A percentile compares a stretch with the other conserved stretches of the same genome.
These are phyloP conservation scores for Odontomyia ornata DNA, from an alignment of 2,888 invertebrate species.

Conservation along the genomic window DNA sequence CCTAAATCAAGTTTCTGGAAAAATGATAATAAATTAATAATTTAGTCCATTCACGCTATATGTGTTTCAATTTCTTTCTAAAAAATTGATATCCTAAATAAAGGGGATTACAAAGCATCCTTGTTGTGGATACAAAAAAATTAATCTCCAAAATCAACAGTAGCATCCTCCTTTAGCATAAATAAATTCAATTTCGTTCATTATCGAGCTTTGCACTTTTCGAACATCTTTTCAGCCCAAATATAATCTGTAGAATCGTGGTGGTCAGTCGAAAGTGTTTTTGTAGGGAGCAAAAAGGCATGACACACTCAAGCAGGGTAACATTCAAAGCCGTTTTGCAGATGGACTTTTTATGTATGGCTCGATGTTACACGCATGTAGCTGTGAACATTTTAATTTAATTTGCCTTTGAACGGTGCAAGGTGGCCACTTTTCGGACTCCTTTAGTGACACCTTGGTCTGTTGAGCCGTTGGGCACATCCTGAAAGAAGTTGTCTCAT, in stretches of 20 bases:
- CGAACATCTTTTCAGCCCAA: not conserved
- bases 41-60: too few species aligned
- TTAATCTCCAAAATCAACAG: not conserved
- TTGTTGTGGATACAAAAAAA: too few species aligned
- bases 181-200: not conserved
- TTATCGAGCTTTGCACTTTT: not conserved
- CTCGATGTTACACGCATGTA: constrained; percentile 47
- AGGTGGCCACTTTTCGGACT: constrained; percentile 29
- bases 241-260: not conserved
- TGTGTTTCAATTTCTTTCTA: too few species aligned
- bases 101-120: too few species aligned
- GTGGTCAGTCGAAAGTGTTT: constrained; percentile 10
- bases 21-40: too few species aligned
- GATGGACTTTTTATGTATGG: constrained; percentile 50
- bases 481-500: constrained; percentile 50
- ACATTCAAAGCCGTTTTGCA: constrained; percentile 23
- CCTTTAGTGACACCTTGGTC: constrained; percentile 30
- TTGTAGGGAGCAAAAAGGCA: not conserved
- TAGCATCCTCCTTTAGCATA: not conserved
- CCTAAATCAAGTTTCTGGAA: too few species aligned
- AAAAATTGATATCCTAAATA: too few species aligned
- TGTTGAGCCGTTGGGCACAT: not conserved
- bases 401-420: constrained; percentile 41
- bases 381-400: constrained; percentile 50
- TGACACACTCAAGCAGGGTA: not conserved